phyloP scores from a whole-genome alignment of 1,140 invertebrate species.

The Paralvinella palmiformis region DNA sequence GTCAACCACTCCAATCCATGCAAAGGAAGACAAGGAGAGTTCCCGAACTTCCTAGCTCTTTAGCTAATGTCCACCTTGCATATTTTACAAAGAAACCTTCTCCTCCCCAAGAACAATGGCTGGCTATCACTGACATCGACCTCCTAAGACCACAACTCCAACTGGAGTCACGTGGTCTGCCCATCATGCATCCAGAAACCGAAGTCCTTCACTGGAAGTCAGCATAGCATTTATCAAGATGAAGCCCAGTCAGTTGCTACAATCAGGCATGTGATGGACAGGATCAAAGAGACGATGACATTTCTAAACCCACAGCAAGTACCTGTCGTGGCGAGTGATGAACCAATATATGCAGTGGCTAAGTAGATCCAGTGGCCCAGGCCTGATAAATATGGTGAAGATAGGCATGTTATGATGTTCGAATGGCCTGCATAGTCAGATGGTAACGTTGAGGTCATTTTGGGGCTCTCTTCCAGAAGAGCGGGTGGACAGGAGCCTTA shows the following conservation, averaged over 20 bases:
- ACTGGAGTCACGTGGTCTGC: background rate
- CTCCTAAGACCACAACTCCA: background rate
- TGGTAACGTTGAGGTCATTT: slow-evolving; percentile 24
- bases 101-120: background rate
- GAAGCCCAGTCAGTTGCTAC: slow-evolving; percentile 23
- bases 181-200: background rate
- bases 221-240: slow-evolving; percentile 11
- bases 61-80: background rate
- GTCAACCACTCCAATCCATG: background rate
- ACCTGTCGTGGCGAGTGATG: slow-evolving; percentile 9
- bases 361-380: slow-evolving; percentile 31
- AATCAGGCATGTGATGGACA: slow-evolving; percentile 26
- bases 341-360: slow-evolving; percentile 28
- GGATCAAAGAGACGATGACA: slow-evolving; percentile 19
- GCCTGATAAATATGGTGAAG: slow-evolving; percentile 26
- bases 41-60: background rate
- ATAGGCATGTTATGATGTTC: slow-evolving; percentile 27
- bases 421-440: slow-evolving; percentile 29
- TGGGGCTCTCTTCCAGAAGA: slow-evolving; percentile 23
- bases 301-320: slow-evolving; percentile 25
- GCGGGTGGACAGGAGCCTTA: slow-evolving; percentile 23
- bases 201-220: background rate
- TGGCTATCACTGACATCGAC: background rate
- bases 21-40: background rate
- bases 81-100: background rate